Evolutionary conservation across 2,113 vertebrate genomes (phyloP), one percentile per base, ranked within the genome.

Genomic region (Ophiodon elongatus): DNA sequence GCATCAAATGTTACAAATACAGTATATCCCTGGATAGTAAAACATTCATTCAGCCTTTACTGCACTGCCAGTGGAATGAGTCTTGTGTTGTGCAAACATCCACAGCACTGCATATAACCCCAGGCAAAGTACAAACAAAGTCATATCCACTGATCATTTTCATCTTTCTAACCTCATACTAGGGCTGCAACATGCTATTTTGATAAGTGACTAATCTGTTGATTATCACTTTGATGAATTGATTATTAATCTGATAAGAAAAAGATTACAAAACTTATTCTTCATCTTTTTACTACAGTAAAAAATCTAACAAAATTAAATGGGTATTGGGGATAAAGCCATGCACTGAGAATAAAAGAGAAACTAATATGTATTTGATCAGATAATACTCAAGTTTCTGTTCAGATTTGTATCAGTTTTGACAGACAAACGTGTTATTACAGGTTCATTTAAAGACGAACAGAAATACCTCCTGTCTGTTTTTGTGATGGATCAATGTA

Each of bases 11-110:
- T 19, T 72, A 0, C 2, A 76, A 33, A 47, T 43, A n/a, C n/a
- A n/a, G n/a, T n/a, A 50, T 63, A 25, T 59, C 15, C 74, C 57
- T 67, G n/a, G 45, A 69, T 41, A 54, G n/a, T 47, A n/a, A 57
- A 57, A 73, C 4, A 50, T 59, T 35, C 2, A 45, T 64, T 69
- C 11, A 31, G 10, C 37, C 29, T 45, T 60, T 8, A 68, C 35
- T 65, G 15, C 64, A n/a, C 35, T 64, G 39, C 71, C 50, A 68
- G 5, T 15, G 4, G 5, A 41, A 13, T 2, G 41, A 74, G 29
- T 68, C 63, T 45, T 84, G 60, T 87, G 79, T 81, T 31, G 43
- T 74, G 31, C 45, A 43, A n/a, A 65, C 10, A 88, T 81, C 6
- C 70, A n/a, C 41, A 23, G 37, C 67, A 25, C 10, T 29, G 17